Percentiles rank a stretch among this genome's conserved stretches.
phyloP scores from a whole-genome alignment of 2,113 vertebrate species.

The Tonatia bakeri region DNA sequence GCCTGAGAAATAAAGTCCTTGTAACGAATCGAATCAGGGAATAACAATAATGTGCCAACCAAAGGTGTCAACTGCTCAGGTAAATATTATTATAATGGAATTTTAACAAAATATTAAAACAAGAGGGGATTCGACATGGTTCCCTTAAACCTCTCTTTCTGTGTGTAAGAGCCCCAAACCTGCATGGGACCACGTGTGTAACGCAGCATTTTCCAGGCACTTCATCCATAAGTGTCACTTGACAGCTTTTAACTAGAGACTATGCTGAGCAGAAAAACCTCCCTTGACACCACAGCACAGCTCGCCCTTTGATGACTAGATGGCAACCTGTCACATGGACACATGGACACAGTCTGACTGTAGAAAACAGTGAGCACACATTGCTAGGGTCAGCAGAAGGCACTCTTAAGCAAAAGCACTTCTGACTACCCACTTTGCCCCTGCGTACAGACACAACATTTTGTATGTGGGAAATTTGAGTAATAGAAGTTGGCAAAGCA shows the following conservation, averaged over 20 bases:
- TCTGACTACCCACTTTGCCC: background rate
- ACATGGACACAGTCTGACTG: background rate
- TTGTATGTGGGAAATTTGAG: background rate
- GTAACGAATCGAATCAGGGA: background rate
- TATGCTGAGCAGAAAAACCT: background rate
- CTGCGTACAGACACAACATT: background rate
- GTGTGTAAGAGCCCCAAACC: background rate
- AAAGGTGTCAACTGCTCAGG: background rate
- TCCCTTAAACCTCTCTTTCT: background rate
- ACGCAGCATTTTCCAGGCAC: background rate
- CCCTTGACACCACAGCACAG: background rate
- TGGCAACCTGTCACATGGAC: background rate
- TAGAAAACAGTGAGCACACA: background rate
- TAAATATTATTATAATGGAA: background rate
- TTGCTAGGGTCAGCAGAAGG: slow-evolving; percentile 58
- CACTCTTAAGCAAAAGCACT: slow-evolving; percentile 32
- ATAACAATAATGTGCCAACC: background rate
- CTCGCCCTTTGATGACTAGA: background rate
- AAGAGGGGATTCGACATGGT: background rate
- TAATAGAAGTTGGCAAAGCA: background rate
- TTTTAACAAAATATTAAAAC: background rate
- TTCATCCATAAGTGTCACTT: background rate
- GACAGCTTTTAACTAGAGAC: background rate
- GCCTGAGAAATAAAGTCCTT: background rate
- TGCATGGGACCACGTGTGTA: background rate